phyloP scores from a whole-genome alignment of 1,140 invertebrate species.

The Nilaparvata lugens region DNA sequence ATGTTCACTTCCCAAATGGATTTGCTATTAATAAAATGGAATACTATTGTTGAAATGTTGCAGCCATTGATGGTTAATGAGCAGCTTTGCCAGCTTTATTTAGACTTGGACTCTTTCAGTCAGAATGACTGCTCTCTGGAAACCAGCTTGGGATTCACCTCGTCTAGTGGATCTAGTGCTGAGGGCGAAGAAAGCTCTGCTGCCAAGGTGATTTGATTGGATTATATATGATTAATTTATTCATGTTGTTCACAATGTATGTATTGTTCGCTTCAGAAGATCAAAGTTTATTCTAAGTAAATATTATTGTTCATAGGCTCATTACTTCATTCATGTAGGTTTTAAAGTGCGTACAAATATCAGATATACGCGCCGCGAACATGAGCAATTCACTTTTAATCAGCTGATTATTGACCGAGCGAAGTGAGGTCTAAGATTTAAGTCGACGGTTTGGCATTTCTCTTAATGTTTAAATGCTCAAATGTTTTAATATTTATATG shows the following conservation, averaged over 20 bases:
- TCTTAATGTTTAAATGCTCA: no score
- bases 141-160: constrained; percentile 43
- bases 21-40: background rate
- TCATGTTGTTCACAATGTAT: background rate
- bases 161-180: constrained; percentile 44
- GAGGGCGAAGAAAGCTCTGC: constrained; percentile 32
- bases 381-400: no score
- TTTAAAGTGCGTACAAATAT: background rate
- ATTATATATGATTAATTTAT: no score
- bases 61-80: constrained; percentile 61
- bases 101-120: constrained; percentile 50
- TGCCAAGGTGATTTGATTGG: background rate
- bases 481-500: no score
- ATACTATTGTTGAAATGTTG: constrained; percentile 21
- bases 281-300: background rate
- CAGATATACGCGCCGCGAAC: no score
- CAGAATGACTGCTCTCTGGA: constrained; percentile 46
- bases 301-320: background rate
- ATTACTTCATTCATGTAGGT: background rate
- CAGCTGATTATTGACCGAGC: no score
- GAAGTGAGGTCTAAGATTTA: no score
- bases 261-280: background rate
- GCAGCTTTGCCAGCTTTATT: constrained; percentile 57
- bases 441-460: no score
- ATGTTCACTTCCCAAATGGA: background rate